Percentiles rank a stretch among this genome's conserved stretches.
phyloP scores from a whole-genome alignment of 2,113 vertebrate genomes.

The Diadophis punctatus region DNA sequence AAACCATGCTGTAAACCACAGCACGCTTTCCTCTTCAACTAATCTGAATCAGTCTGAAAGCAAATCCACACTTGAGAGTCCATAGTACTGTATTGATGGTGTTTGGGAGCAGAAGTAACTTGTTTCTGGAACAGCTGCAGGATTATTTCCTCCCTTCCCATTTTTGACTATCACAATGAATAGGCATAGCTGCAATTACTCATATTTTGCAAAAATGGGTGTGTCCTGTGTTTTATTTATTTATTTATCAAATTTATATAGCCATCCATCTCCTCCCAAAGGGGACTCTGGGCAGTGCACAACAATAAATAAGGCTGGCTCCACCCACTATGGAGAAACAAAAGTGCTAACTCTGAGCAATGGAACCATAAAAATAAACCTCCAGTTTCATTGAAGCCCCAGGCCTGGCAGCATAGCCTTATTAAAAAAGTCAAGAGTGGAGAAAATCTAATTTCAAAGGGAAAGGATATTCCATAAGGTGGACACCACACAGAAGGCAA shows the following conservation, averaged over 20 bases:
- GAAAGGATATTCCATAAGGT: neutral
- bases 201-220: neutral
- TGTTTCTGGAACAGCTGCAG: neutral
- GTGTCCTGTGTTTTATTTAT: neutral
- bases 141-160: neutral
- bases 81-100: neutral
- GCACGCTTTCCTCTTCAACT: neutral
- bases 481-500: neutral
- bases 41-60: neutral
- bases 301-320: neutral
- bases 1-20: neutral
- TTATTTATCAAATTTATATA: neutral
- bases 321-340: neutral
- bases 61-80: neutral
- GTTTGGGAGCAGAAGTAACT: neutral
- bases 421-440: neutral
- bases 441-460: neutral
- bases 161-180: neutral
- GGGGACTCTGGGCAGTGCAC: neutral
- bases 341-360: neutral
- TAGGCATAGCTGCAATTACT: neutral
- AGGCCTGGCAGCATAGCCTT: neutral
- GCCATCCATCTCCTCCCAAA: neutral
- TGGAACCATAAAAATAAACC: neutral
- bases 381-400: neutral